Percentiles rank a stretch among this genome's conserved stretches.
Evolutionary conservation across 2,113 vertebrate genomes (phyloP).

Genomic region (Cheilinus undulatus): DNA sequence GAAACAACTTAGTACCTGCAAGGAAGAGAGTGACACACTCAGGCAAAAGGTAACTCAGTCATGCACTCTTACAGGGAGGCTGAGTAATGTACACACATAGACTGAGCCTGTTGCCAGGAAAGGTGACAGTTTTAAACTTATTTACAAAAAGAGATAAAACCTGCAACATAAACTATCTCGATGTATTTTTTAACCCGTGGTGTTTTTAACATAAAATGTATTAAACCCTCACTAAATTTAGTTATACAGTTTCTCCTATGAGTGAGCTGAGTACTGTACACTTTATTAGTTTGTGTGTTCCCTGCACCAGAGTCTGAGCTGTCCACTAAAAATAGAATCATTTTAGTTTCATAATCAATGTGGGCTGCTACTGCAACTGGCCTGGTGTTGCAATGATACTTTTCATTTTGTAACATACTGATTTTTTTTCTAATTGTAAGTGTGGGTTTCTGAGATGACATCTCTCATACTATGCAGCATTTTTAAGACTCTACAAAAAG

Average conservation of each 20-base stretch:
- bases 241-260: neutral
- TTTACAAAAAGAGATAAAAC: slow-evolving; percentile 4
- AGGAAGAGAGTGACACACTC: slow-evolving; percentile 92
- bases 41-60: slow-evolving; percentile 86
- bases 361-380: slow-evolving; percentile 55
- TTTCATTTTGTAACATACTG: slow-evolving; percentile 14
- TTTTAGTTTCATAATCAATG: slow-evolving; percentile 70
- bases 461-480: neutral
- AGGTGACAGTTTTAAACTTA: neutral
- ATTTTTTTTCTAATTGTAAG: slow-evolving; percentile 11
- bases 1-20: slow-evolving; percentile 89
- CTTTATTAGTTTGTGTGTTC: slow-evolving; percentile 42
- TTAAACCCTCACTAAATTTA: slow-evolving; percentile 1
- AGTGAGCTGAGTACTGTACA: neutral
- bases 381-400: slow-evolving; percentile 33
- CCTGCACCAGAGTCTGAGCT: slow-evolving; percentile 39
- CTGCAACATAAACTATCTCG: no score
- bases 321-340: slow-evolving; percentile 60
- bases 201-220: no score
- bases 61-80: slow-evolving; percentile 16
- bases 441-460: slow-evolving; percentile 1
- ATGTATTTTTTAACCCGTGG: no score
- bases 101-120: neutral
- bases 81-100: slow-evolving; percentile 17
- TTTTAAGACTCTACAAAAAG: neutral